Percentiles rank a stretch among this genome's conserved stretches.
Conservation (phyloP, 2,797 vertebrate genomes). For the Phalanger gymnotis region DNA sequence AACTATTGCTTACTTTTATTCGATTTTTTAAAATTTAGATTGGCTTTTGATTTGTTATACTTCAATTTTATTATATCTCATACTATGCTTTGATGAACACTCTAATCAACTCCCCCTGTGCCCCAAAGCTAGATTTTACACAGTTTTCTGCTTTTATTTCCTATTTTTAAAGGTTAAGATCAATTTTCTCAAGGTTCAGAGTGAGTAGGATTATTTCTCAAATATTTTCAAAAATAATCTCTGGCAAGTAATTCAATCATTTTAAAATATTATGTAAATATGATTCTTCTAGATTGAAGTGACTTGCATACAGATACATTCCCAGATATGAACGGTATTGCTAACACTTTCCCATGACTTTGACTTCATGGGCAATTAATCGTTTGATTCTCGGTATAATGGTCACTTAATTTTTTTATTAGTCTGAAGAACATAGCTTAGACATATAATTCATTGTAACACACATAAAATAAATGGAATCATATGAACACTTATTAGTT, state of each 20-base stretch:
- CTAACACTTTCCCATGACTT: not conserved
- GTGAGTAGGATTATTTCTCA: not conserved
- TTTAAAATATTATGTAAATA: not conserved
- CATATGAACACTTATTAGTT: not conserved
- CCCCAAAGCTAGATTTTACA: not conserved
- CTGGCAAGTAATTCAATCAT: not conserved
- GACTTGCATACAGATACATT: not conserved
- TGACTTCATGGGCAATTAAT: not conserved
- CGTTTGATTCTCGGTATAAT: not conserved
- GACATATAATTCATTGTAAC: not conserved
- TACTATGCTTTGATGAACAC: not conserved
- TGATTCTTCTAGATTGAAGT: conserved; percentile 5
- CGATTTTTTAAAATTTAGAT: not conserved
- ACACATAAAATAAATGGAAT: not conserved
- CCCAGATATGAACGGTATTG: not conserved
- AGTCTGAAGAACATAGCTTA: not conserved
- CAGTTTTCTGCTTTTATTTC: not conserved
- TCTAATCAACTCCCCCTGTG: not conserved
- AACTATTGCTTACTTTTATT: not conserved
- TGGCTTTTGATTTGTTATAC: not conserved
- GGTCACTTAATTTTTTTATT: not conserved
- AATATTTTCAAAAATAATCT: conserved; percentile 16
- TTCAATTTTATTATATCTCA: not conserved
- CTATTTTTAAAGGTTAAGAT: conserved; percentile 20
- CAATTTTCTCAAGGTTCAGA: not conserved